These are phyloP conservation scores for Drosophila kikkawai DNA, from an alignment of 1,140 invertebrate genomes.

Conservation along the genomic window DNA sequence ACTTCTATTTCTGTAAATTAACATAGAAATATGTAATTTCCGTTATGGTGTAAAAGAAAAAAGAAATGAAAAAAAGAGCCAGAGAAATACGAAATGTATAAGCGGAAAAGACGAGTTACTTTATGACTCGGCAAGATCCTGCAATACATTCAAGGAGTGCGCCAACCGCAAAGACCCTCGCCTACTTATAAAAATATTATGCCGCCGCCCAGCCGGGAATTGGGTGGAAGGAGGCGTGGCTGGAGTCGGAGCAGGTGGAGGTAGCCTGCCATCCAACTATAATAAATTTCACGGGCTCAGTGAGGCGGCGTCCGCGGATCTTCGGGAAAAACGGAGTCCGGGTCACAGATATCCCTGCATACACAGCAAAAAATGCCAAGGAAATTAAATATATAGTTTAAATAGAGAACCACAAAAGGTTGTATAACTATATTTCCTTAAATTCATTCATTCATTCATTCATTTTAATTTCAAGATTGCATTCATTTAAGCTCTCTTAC, in stretches of 20 bases:
- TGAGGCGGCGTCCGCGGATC: constrained; percentile 54
- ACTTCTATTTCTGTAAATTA: constrained; percentile 62
- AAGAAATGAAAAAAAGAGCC: constrained; percentile 24
- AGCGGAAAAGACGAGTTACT: constrained; percentile 65
- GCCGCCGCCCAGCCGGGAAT: constrained; percentile 24
- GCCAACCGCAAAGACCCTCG: constrained; percentile 48
- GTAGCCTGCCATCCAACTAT: constrained; percentile 40
- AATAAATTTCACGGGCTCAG: constrained; percentile 74
- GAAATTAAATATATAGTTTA: too few species aligned
- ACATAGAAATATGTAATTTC: constrained; percentile 79
- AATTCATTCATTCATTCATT: too few species aligned
- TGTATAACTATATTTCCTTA: not conserved
- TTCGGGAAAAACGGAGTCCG: constrained; percentile 15
- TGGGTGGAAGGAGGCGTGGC: constrained; percentile 9
- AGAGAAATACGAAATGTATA: constrained; percentile 36
- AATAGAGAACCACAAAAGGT: not conserved
- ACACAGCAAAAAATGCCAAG: not conserved
- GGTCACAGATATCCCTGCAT: constrained; percentile 20
- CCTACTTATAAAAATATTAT: constrained; percentile 72
- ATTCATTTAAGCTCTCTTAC: not conserved
- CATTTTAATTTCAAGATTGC: not conserved
- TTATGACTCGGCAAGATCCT: constrained; percentile 68
- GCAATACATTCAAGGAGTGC: constrained; percentile 52
- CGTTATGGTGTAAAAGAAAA: constrained; percentile 41
- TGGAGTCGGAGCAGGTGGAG: constrained; percentile 4